Conservation (phyloP, 2,113 vertebrate genomes). For the Lucifuga dentata region DNA sequence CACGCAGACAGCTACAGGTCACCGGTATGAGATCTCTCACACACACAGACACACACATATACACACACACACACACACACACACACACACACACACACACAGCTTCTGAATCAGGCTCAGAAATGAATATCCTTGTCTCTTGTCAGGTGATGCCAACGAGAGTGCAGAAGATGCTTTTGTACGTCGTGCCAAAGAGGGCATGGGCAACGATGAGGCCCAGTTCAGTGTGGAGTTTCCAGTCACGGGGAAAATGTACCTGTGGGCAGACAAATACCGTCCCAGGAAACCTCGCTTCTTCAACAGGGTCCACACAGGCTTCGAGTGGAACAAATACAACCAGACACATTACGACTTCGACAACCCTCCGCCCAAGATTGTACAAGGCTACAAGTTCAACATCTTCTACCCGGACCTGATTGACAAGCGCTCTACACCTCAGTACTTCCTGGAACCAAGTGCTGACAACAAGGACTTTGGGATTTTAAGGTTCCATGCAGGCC, state of each 20-base stretch:
- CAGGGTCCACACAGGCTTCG: constrained; percentile 96
- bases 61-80: neutral
- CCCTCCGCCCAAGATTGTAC: constrained; percentile 96
- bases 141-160: constrained; percentile 90
- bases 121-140: neutral
- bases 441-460: constrained; percentile 94
- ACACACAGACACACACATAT: neutral
- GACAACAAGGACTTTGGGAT: constrained; percentile 98
- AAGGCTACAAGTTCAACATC: constrained; percentile 99
- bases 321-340: constrained; percentile 99
- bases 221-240: constrained; percentile 97
- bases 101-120: neutral
- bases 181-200: constrained; percentile 92
- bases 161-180: constrained; percentile 95
- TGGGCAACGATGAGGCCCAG: constrained; percentile 95
- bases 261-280: constrained; percentile 98
- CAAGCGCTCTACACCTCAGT: constrained; percentile 95
- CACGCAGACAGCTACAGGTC: constrained; percentile 91
- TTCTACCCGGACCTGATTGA: constrained; percentile 98
- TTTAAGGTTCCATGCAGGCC: constrained; percentile 94
- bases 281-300: constrained; percentile 99
- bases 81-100: neutral
- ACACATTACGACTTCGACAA: constrained; percentile 99
- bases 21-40: constrained; percentile 83
- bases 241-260: constrained; percentile 94